Evolutionary conservation across 2,888 invertebrate genomes (phyloP), one percentile per base, ranked within the genome.

Genomic region (Epirrita christyi): DNA sequence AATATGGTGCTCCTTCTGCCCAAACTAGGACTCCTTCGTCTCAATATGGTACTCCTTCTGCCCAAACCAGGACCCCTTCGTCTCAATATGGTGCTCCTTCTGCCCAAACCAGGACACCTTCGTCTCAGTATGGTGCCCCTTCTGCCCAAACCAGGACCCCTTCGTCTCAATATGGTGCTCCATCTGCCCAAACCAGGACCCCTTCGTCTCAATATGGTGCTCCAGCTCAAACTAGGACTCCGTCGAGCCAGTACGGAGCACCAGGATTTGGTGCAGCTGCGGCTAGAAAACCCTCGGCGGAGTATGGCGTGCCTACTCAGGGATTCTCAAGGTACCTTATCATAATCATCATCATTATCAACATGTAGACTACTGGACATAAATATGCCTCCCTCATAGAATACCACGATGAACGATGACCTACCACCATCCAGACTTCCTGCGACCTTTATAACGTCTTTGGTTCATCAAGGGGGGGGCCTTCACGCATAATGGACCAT

Each of bases 101-200:
- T 7, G 21, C 21, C 6, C 63, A 40, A 28, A 38, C 32, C 15
- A 53, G 36, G 9, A n/a, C 53, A 8, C 76, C 52, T 7, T 75
- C 75, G 0, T 64, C 68, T 8, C 72, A 76, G 37, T 93, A 93
- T 55, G 82, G 89, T 44, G 78, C 89, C 11, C 92, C 90, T 3
- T 40, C 53, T 1, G 43, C 61, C 3, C 54, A 47, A 15, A 55
- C 50, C 7, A 64, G 55, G 15, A 58, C 53, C 0, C 51, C 57
- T 0, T 56, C 56, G 1, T 28, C 7, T 10, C 54, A 49, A 14
- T 51, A 55, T 47, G 48, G 54, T 4, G 61, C 61, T 10, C 55
- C 55, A 0, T 32, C 32, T 32, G 28, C 14, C 45, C 57, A n/a
- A 27, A 11, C 15, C 60, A 63, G 54, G 10, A 27, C 42, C 13